Conservation (phyloP, 2,888 invertebrate species). For the Endomychus coccineus region DNA sequence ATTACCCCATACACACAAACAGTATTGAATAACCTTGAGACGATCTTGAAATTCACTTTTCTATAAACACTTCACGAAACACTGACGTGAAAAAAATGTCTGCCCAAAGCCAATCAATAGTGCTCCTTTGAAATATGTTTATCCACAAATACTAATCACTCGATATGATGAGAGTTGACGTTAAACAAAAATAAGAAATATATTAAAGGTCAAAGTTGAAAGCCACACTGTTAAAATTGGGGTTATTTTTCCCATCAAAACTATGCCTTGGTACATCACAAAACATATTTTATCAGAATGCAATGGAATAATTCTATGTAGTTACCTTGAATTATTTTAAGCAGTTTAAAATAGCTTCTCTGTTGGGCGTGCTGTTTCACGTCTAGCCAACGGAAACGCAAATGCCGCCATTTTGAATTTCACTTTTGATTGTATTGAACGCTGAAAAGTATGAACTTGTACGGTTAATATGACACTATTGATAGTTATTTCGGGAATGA, state of each 20-base stretch:
- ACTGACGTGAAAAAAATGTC: no score
- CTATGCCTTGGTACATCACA: no score
- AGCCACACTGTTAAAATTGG: no score
- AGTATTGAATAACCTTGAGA: slow-evolving; percentile 35
- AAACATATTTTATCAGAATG: no score
- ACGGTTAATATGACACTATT: background rate
- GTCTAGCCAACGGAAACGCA: slow-evolving; percentile 33
- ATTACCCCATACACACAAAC: slow-evolving; percentile 28
- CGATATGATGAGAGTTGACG: no score
- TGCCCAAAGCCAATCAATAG: no score
- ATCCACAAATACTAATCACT: no score
- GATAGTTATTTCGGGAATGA: no score
- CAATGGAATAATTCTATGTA: slow-evolving; percentile 20
- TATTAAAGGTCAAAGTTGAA: slow-evolving; percentile 19
- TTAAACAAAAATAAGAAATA: slow-evolving; percentile 9
- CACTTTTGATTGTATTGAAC: slow-evolving; percentile 45
- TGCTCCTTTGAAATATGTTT: no score
- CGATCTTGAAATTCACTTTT: slow-evolving; percentile 40
- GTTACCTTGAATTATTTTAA: slow-evolving; percentile 31
- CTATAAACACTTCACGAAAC: no score
- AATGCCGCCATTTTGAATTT: slow-evolving; percentile 45
- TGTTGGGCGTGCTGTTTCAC: slow-evolving; percentile 11
- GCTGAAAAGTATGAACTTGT: slow-evolving; percentile 7
- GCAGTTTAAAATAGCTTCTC: slow-evolving; percentile 29
- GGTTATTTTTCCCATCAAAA: no score